phyloP scores from a whole-genome alignment of 2,888 invertebrate species.

The Drosophila falleni region DNA sequence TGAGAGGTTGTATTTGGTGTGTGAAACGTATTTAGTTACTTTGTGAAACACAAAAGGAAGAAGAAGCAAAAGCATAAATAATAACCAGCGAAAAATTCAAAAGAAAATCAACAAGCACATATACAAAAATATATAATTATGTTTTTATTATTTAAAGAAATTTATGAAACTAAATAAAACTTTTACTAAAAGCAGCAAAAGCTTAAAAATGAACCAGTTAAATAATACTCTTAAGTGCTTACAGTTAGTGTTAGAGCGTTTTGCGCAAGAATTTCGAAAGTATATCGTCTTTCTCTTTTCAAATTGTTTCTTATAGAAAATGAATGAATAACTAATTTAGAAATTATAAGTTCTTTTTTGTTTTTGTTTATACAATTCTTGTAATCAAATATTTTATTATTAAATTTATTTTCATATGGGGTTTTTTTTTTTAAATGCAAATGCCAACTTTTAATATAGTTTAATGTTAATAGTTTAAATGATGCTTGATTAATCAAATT shows the following conservation, averaged over 20 bases:
- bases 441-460: conserved; percentile 50
- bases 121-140: conserved; percentile 61
- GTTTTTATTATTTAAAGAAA: conserved; percentile 69
- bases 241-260: conserved; percentile 62
- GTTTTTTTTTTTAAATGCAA: conserved; percentile 49
- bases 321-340: conserved; percentile 42
- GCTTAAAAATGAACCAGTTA: conserved; percentile 50
- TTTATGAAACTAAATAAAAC: conserved; percentile 61
- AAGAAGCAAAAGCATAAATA: conserved; percentile 12
- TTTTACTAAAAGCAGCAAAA: conserved; percentile 61
- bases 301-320: conserved; percentile 45
- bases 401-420: conserved; percentile 30
- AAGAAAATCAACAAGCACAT: conserved; percentile 41
- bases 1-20: conserved; percentile 7
- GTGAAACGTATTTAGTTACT: conserved; percentile 36
- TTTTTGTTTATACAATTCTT: conserved; percentile 61
- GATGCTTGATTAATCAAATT: conserved; percentile 20
- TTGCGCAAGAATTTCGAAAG: conserved; percentile 45
- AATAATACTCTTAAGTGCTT: conserved; percentile 71
- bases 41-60: conserved; percentile 31
- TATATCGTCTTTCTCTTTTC: conserved; percentile 22
- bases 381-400: conserved; percentile 39
- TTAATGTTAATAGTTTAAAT: conserved; percentile 31
- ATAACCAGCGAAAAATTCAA: conserved; percentile 26
- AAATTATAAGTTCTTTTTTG: conserved; percentile 41